phyloP scores from a whole-genome alignment of 2,888 invertebrate species.

The Tryphoninae sp. region DNA sequence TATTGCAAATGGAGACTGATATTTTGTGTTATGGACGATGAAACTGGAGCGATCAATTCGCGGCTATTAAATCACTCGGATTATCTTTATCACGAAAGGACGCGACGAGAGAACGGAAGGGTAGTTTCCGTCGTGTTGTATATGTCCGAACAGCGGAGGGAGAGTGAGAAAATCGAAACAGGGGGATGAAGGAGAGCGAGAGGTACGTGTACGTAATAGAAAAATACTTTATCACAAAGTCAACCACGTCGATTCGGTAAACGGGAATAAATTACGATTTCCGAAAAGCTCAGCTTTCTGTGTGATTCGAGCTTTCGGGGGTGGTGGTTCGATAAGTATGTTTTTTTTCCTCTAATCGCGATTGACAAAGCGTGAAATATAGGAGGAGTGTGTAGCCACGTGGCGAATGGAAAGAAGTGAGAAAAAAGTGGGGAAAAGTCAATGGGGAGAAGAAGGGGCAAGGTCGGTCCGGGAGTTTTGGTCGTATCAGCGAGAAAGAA shows the following conservation, averaged over 20 bases:
- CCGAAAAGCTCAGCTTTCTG: slow-evolving; percentile 53
- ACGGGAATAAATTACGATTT: slow-evolving; percentile 56
- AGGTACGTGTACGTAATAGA: slow-evolving; percentile 44
- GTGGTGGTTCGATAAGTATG: slow-evolving; percentile 2
- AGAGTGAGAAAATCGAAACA: too few species aligned
- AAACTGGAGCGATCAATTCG: slow-evolving; percentile 43
- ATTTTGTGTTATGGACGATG: slow-evolving; percentile 15
- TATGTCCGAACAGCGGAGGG: slow-evolving; percentile 12
- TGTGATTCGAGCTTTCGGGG: not conserved
- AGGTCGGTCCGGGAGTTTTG: slow-evolving; percentile 32
- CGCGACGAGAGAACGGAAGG: slow-evolving; percentile 41
- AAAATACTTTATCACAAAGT: slow-evolving; percentile 50
- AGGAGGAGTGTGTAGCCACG: slow-evolving; percentile 15
- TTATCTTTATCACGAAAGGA: slow-evolving; percentile 52
- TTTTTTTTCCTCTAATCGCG: slow-evolving; percentile 24
- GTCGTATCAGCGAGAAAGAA: slow-evolving; percentile 12
- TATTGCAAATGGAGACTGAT: not conserved
- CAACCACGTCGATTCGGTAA: slow-evolving; percentile 33
- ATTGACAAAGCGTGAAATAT: slow-evolving; percentile 58
- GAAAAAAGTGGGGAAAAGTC: slow-evolving; percentile 4
- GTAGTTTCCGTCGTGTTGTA: slow-evolving; percentile 60
- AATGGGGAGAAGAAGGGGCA: not conserved
- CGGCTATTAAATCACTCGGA: slow-evolving; percentile 58
- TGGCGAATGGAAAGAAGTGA: slow-evolving; percentile 18
- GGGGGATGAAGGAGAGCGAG: too few species aligned